A percentile compares a stretch with the other conserved stretches of the same genome.
Evolutionary conservation across 2,797 vertebrate genomes (phyloP).

Genomic region (Pogoniulus pusillus): DNA sequence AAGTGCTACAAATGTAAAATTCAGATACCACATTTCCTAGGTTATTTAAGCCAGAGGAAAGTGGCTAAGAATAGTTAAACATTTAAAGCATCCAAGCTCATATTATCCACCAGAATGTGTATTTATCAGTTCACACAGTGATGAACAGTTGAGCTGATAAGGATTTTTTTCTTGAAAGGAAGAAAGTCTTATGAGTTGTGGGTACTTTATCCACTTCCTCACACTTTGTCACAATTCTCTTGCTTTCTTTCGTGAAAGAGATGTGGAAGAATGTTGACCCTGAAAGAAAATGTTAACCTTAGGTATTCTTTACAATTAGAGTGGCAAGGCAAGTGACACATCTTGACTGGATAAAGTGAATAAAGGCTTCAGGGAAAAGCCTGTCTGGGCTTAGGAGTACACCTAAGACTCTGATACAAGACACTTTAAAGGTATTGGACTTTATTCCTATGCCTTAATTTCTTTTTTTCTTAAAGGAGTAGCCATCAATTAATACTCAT

Average conservation of each 20-base stretch:
- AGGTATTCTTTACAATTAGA: neutral
- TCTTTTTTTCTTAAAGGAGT: neutral
- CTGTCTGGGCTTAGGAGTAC: neutral
- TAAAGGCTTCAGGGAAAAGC: neutral
- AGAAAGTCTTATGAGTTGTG: neutral
- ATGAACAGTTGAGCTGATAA: neutral
- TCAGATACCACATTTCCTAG: neutral
- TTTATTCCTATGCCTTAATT: neutral
- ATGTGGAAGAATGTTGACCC: neutral
- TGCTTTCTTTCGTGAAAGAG: neutral
- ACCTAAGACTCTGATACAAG: neutral
- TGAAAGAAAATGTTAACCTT: neutral
- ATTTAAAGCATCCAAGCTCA: neutral
- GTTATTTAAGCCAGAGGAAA: constrained; percentile 11
- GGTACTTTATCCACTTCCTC: neutral
- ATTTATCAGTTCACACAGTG: neutral
- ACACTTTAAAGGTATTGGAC: neutral
- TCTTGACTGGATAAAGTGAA: neutral
- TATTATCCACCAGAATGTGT: neutral
- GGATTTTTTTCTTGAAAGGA: constrained; percentile 6
- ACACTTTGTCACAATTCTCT: neutral
- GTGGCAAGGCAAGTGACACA: neutral
- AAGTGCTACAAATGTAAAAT: neutral
- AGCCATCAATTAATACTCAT: neutral
- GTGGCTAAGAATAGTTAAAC: neutral